Evolutionary conservation across 1,140 invertebrate genomes (phyloP), one percentile per base, ranked within the genome.

Genomic region (Harlomillsia oculata): DNA sequence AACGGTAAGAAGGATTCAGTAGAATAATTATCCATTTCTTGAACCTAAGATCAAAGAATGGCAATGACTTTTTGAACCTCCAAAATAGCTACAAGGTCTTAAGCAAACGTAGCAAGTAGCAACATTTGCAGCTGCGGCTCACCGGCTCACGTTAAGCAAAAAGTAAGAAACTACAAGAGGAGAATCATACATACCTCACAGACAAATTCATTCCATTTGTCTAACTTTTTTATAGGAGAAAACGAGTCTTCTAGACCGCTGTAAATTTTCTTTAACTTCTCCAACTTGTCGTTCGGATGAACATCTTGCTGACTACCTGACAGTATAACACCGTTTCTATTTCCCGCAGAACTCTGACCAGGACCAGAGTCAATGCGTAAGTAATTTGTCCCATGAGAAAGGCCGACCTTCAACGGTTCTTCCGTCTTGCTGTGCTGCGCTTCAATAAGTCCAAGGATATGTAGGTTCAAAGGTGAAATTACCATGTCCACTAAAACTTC

Each of bases 151-250:
- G 6, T 41, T 1, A 16, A 49, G 30, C 14, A 34, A 11, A 13
- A 8, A 2, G 28, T 28, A 49, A 26, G 30, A 34, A 32, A 49
- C 21, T 36, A 18, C n/a, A n/a, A 34, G 25, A 34, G 28, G 8
- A 36, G 34, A 44, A 25, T 16, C 5, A 45, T 30, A 36, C 51
- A n/a, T n/a, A 65, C 63, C 51, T 62, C 43, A 18, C 60, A 56
- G 6, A 65, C 63, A 53, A 62, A 65, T 56, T 65, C 63, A 44
- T 58, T 65, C 63, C 63, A 65, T 44, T 60, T 62, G 37, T 62
- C 60, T 6, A 65, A 34, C 53, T 65, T 65, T 29, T 59, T 57
- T 6, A 64, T 49, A 9, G 63, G 63, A 26, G 58, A 60, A 21
- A 57, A 41, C 0, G 53, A 55, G 28, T 64, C 63, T 41, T 60